phyloP scores from a whole-genome alignment of 2,888 invertebrate genomes.

The Caenorhabditis angaria region DNA sequence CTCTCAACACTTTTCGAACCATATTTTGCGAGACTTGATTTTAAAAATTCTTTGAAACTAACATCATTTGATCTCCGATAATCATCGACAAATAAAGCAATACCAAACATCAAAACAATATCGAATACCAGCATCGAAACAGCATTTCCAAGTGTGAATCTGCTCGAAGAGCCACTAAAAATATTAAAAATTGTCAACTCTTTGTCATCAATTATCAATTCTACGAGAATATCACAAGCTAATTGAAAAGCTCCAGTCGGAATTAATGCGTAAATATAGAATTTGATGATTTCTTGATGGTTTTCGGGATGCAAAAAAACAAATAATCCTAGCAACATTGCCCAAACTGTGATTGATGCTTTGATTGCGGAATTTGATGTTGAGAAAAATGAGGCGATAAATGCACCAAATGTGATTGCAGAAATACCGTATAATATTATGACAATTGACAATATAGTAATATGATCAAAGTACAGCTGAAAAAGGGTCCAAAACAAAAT shows the following conservation, averaged over 20 bases:
- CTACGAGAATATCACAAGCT: too few species aligned
- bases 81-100: slow-evolving; percentile 34
- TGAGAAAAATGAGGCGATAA: slow-evolving; percentile 46
- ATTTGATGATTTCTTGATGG: slow-evolving; percentile 36
- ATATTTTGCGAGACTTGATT: slow-evolving; percentile 2
- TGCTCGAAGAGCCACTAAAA: slow-evolving; percentile 40
- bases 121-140: slow-evolving; percentile 67
- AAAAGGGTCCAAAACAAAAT: too few species aligned
- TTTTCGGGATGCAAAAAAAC: slow-evolving; percentile 26
- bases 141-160: slow-evolving; percentile 61
- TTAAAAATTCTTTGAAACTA: slow-evolving; percentile 15
- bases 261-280: slow-evolving; percentile 32
- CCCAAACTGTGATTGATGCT: slow-evolving; percentile 18
- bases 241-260: too few species aligned
- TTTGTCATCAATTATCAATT: background rate
- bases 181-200: slow-evolving; percentile 33
- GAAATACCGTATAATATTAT: too few species aligned
- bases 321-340: slow-evolving; percentile 21
- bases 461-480: too few species aligned
- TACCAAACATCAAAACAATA: slow-evolving; percentile 44
- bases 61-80: slow-evolving; percentile 34
- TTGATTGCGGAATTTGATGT: slow-evolving; percentile 49
- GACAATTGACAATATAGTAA: too few species aligned
- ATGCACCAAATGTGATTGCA: slow-evolving; percentile 45
- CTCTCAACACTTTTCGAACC: slow-evolving; percentile 27